Evolutionary conservation across 2,888 invertebrate genomes (phyloP), one percentile per base, ranked within the genome.

Genomic region (Drosophila fulvimacula): DNA sequence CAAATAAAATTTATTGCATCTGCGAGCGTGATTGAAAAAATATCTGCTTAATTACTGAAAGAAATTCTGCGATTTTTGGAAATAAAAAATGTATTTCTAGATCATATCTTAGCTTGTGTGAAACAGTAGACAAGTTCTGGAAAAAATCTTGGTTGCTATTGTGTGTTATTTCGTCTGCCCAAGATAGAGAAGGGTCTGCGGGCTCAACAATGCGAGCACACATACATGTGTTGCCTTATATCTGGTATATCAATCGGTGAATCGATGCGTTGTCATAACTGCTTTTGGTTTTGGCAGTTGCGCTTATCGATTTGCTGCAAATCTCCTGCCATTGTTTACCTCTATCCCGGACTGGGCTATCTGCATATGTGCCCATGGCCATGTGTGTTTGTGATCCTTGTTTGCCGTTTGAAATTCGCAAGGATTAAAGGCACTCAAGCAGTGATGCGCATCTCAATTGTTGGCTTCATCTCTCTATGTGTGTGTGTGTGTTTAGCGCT

Each of bases 391-490:
- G 62, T 52, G 52, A 63, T 69, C 59, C 59, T 48, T 73, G 63
- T 65, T 73, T 70, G 70, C 51, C 58, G 30, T 49, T 71, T 51
- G 74, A 77, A 78, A 76, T 87, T 89, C 67, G 88, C 83, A 81
- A 83, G 89, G 89, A 89, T 89, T 90, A 85, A 71, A 59, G 62
- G 77, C 81, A 80, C 71, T 87, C 81, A 89, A 72, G 77, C 89
- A 74, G 34, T 46, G 88, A 89, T 82, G 74, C 71, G 67, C 70
- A 89, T 89, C 82, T 75, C 64, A 75, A 82, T 74, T 88, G 76
- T 70, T 70, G 44, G 34, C 55, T 42, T 27, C 27, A 32, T 42
- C 46, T 69, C 42, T 9, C 5, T 24, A 9, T 67, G 53, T 72
- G 69, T 76, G 65, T 69, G 51, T 68, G 71, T 73, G 65, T 71